Evolutionary conservation across 2,888 invertebrate genomes (phyloP).

Genomic region (Campoplex nolae): DNA sequence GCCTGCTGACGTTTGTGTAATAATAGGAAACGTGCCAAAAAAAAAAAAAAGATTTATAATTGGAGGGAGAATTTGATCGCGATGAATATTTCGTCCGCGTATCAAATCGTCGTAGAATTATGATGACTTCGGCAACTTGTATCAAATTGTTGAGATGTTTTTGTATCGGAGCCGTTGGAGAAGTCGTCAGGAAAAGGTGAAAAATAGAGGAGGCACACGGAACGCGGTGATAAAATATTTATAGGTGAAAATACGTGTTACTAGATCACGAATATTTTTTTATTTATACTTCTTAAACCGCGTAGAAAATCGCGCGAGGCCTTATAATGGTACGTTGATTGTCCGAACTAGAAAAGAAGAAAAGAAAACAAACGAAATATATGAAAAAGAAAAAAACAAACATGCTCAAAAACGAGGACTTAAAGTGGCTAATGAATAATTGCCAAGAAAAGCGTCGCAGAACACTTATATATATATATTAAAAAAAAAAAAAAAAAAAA

Average conservation of each 20-base stretch:
- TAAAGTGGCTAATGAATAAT: conserved; percentile 6
- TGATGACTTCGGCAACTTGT: not conserved
- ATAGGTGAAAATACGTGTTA: conserved; percentile 28
- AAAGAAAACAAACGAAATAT: not conserved
- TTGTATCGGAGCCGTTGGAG: not conserved
- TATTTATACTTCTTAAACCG: conserved; percentile 11
- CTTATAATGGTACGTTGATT: conserved; percentile 29
- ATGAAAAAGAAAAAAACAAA: not conserved
- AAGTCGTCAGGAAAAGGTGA: not conserved
- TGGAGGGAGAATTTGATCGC: not conserved
- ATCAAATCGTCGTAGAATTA: not conserved
- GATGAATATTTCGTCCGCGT: not conserved
- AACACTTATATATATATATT: not conserved
- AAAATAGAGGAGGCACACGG: conserved; percentile 24
- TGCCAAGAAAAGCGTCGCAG: not conserved
- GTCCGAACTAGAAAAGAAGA: not conserved
- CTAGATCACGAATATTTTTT: conserved; percentile 51
- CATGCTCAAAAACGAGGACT: conserved; percentile 13
- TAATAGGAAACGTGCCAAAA: not conserved
- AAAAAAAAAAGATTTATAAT: not conserved
- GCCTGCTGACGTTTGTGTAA: not conserved
- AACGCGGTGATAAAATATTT: conserved; percentile 29
- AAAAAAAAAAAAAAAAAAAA: not conserved
- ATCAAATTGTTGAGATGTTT: not conserved
- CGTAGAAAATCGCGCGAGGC: conserved; percentile 44